Base-by-base conservation (phyloP, 2,113 vertebrate species). In the Brachyistius frenatus region DNA sequence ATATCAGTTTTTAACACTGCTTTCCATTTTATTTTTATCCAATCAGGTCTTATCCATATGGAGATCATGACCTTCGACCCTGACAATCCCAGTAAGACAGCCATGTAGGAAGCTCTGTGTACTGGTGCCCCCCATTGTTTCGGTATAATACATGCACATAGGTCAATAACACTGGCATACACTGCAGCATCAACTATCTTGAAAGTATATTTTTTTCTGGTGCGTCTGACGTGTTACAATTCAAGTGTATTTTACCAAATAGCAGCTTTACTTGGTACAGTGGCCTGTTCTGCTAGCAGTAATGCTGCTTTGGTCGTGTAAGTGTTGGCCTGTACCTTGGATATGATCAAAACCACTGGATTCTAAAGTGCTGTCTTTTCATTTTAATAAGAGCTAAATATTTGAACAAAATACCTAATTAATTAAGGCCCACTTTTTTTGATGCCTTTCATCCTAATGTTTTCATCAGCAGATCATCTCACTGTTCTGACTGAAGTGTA, bases 11-110 rank as follows among this genome's bases (percentile, higher is more conserved):
- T 60, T 55, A 54, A 53, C n/a, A 3, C 13, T 32, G 31, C 10
- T 66, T 16, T 70, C 8, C 16, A 67, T 41, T 44, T 52, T 16
- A 44, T 37, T 13, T 73, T 41, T 15, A 15, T 83, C 77, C 49
- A 68, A 67, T 14, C 62, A 94, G 94, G 94, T 84, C 93, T 96
- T 31, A 94, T 95, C 83, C 95, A 96, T 75, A 95, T 96, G 94
- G 95, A 96, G 88, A 95, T 95, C 55, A 95, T 94, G 94, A 95
- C 94, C 52, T 96, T 96, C 55, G 94, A 95, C 83, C 93, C 93
- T 36, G 89, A 90, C 30, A 92, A 95, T 83, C 95, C 94, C 16
- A 88, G 87, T 41, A 80, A 88, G 55, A 94, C 92, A 33, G 92
- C 94, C 64, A 90, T 87, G 55, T 95, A 92, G 74, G 54, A 76